These are phyloP conservation scores for Malacoctenus gilli DNA, from an alignment of 2,797 vertebrate species.

Conservation along the genomic window DNA sequence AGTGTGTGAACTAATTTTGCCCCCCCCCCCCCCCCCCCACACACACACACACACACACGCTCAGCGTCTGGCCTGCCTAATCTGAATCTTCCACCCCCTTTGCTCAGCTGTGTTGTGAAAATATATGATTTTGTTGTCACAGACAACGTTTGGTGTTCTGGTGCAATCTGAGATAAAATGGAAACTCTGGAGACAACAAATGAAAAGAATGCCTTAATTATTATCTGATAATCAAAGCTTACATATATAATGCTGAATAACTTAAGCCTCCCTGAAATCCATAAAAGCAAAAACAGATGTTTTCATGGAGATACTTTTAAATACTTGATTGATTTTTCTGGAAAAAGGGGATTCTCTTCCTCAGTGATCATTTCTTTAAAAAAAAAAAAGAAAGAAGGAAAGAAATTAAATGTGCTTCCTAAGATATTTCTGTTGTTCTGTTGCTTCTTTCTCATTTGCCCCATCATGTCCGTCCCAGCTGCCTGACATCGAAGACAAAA, in stretches of 20 bases:
- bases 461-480: constrained; percentile 52
- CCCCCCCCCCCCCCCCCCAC: constrained; percentile 7
- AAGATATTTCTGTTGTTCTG: not conserved
- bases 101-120: constrained; percentile 73
- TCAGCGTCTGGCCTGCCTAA: constrained; percentile 34
- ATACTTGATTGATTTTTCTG: no score
- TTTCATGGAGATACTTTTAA: no score
- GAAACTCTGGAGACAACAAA: constrained; percentile 7
- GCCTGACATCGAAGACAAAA: constrained; percentile 46
- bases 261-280: no score
- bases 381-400: no score
- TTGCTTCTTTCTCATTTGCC: not conserved
- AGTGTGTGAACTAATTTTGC: no score
- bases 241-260: no score
- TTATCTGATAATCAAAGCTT: no score
- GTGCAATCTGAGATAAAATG: constrained; percentile 26
- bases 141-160: constrained; percentile 51
- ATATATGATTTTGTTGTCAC: constrained; percentile 72
- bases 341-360: no score
- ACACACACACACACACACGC: not conserved
- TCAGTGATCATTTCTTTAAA: no score
- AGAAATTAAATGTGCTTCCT: no score
- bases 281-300: no score
- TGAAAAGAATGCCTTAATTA: not conserved
- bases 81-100: constrained; percentile 50